Evolutionary conservation across 35 echinoderm and acorn worm genomes (phyloP), one percentile per base, ranked within the genome.

Genomic region (Apostichopus japonicus): DNA sequence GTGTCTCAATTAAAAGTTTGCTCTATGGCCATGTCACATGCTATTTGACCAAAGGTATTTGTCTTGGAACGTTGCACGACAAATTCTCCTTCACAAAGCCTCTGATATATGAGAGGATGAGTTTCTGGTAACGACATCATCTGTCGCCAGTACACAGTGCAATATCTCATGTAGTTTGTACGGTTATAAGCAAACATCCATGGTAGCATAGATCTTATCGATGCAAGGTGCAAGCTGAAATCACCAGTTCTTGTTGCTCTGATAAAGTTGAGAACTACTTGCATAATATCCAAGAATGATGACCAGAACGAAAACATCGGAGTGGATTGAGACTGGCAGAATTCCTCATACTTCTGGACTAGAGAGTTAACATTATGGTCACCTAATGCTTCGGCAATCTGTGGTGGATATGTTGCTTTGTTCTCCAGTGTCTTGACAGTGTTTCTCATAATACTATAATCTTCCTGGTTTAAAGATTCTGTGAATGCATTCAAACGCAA

Each of bases 1-100:
- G 87, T 25, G 27, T 90, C 87, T 72, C 53, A 55, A 33, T 90
- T 75, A 63, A 51, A 73, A 15, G 88, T 77, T 77, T 90, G 88
- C 52, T 77, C 65, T 15, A 90, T 90, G 8, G 88, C 72, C 70
- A 76, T 73, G 25, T 77, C 88, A 90, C 88, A 90, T 4, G 88
- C 88, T 9, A 59, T 13, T 13, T 59, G 57, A 9, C 57, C 57
- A 59, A 59, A 56, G 23, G 15, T 57, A 14, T 55, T 57, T n/a
- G 4, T n/a, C 23, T 56, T 55, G 2, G 3, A 87, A 11, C 84
- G 44, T 25, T 87, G 84, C 21, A 87, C 58, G 21, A 21, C 84
- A 87, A 87, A 87, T 21, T 59, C 19, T 6, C 84, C 84, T 11
- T 56, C 10, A 53, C 11, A 24, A 6, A 87, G 84, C 55, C 8